Percentiles rank a stretch among this genome's conserved stretches.
These are phyloP conservation scores for Pantherophis alleghaniensis DNA, from an alignment of 2,797 vertebrate species.

Conservation along the genomic window DNA sequence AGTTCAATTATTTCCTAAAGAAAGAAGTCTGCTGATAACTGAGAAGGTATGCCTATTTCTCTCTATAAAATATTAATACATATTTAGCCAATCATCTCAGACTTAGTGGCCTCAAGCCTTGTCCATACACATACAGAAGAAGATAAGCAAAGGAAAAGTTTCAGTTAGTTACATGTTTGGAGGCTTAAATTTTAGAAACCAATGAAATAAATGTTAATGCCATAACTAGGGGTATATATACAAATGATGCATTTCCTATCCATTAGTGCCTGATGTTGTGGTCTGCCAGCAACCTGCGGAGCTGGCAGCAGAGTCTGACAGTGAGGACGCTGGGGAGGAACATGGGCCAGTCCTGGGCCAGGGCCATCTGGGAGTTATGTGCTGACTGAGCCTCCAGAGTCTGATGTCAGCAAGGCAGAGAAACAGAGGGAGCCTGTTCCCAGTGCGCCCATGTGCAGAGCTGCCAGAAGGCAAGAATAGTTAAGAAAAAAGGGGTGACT, in stretches of 20 bases:
- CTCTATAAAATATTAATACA: neutral
- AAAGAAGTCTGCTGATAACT: neutral
- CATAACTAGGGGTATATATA: neutral
- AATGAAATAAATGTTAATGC: neutral
- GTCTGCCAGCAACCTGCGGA: no score
- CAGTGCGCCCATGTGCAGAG: no score
- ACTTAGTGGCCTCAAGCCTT: neutral
- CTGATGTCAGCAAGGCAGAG: no score
- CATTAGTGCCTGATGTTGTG: neutral
- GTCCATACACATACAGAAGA: neutral
- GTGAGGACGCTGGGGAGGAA: no score
- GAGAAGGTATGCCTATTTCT: neutral
- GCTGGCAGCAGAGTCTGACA: no score
- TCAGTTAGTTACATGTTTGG: neutral
- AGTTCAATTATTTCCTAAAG: neutral
- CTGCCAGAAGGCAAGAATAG: no score
- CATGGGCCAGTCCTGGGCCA: no score
- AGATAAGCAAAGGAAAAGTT: neutral
- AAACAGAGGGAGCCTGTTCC: no score
- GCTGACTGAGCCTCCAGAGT: no score
- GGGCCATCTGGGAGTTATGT: no score
- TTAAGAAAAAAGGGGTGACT: no score
- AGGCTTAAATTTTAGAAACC: neutral
- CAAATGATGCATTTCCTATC: neutral
- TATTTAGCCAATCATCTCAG: neutral